These are phyloP conservation scores for Smutsia gigantea DNA, from an alignment of 2,797 vertebrate genomes.

Conservation along the genomic window DNA sequence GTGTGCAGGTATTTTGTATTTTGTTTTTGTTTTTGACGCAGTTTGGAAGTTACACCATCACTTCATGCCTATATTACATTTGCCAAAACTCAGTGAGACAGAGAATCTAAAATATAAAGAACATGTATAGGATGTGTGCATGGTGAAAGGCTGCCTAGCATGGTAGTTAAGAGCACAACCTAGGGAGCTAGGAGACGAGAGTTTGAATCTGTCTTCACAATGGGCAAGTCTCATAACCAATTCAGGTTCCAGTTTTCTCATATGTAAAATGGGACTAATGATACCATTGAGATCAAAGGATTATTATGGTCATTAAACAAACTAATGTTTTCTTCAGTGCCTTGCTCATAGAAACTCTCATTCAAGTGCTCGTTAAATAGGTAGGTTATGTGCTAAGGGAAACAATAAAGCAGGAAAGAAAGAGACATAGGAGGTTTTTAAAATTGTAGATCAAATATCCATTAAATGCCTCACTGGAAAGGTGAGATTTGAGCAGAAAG, in stretches of 20 bases:
- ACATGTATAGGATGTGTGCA: background rate
- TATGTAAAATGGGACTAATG: background rate
- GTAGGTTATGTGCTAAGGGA: background rate
- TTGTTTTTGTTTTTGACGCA: background rate
- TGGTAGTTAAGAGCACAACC: background rate
- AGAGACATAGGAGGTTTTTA: background rate
- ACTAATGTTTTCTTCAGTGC: background rate
- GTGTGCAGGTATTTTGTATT: background rate
- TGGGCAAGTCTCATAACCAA: background rate
- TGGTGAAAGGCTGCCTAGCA: accelerated
- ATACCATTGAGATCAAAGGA: background rate
- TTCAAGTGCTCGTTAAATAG: background rate
- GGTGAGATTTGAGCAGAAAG: background rate
- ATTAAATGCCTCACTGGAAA: background rate
- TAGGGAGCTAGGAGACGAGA: background rate
- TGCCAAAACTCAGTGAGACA: background rate
- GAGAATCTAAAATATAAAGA: background rate
- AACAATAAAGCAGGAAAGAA: background rate
- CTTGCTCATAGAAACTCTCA: background rate
- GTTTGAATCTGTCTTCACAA: background rate
- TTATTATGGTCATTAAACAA: background rate
- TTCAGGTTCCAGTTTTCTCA: background rate
- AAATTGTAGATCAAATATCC: background rate
- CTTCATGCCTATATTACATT: background rate
- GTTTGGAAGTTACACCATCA: background rate